Evolutionary conservation across 2,113 vertebrate genomes (phyloP), one percentile per base, ranked within the genome.

Genomic region (Cyanoderma ruficeps): DNA sequence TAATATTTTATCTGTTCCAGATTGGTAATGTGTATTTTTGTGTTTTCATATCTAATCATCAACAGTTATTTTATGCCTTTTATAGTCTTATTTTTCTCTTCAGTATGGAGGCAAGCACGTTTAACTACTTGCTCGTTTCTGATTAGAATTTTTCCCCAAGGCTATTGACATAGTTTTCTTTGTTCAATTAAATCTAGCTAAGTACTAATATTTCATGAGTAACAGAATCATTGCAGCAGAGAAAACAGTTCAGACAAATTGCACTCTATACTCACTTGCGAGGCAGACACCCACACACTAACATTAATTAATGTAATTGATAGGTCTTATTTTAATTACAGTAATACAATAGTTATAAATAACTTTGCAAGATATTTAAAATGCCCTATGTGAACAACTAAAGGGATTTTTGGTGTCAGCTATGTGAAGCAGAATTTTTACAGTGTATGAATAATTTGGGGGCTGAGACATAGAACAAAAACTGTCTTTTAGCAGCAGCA

Each of bases 271-370:
- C 42, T 41, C 39, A 74, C 53, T 88, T 79, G 20, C 47, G 92
- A 60, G 46, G 10, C 41, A 79, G 24, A 46, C 19, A 57, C 77
- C 61, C 71, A 47, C 35, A 67, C 23, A 14, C 24, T 41, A 49
- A 16, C 12, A 11, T 52, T 87, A 84, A 89, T 94, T 84, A 77
- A 68, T 85, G 13, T 86, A 95, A 93, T 80, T 82, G 44, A 83
- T 93, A 91, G 75, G 27, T 53, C 47, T 76, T 88, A 68, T 44
- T 93, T 88, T 83, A 97, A 93, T 94, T 90, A 88, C 93, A 94
- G 30, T 37, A 63, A 85, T 80, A n/a, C 61, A 57, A 6, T 19
- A 61, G 4, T 63, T 87, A 20, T 82, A 93, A 95, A 93, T 94
- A 94, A 23, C 7, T 22, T 70, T 84, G 41, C 31, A 41, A 74